Conservation (phyloP, 1,140 invertebrate genomes). For the Drosophila serrata region DNA sequence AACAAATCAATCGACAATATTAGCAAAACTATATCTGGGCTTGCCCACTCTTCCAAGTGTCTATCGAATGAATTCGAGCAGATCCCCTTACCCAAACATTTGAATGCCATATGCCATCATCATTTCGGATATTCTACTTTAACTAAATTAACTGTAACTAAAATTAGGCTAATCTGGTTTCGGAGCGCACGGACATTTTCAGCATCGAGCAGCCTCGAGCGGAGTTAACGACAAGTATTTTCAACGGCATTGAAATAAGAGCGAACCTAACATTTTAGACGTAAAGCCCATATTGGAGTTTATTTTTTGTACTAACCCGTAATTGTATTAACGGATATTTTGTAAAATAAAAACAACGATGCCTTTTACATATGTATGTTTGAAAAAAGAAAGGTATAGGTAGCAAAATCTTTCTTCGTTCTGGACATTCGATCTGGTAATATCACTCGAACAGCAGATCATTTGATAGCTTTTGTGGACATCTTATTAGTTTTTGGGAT, state of each 20-base stretch:
- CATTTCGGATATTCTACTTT: slow-evolving; percentile 22
- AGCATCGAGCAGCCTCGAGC: slow-evolving; percentile 11
- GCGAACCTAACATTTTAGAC: slow-evolving; percentile 47
- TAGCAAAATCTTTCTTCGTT: too few relatives aligned
- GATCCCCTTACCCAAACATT: slow-evolving; percentile 28
- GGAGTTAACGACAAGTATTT: slow-evolving; percentile 53
- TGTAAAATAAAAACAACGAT: slow-evolving; percentile 37
- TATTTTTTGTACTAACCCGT: slow-evolving; percentile 70
- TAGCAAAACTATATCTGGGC: slow-evolving; percentile 56
- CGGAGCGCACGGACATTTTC: slow-evolving; percentile 25
- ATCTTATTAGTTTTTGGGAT: too few relatives aligned
- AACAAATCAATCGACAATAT: slow-evolving; percentile 52
- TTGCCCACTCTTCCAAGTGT: slow-evolving; percentile 28
- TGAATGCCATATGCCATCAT: slow-evolving; percentile 17
- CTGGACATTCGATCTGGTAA: too few relatives aligned
- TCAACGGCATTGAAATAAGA: slow-evolving; percentile 48
- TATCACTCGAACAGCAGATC: too few relatives aligned
- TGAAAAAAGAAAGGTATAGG: not conserved
- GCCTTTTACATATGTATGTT: slow-evolving; percentile 29
- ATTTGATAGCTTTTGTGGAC: too few relatives aligned
- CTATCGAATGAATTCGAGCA: slow-evolving; percentile 22
- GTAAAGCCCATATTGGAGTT: slow-evolving; percentile 57
- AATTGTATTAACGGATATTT: slow-evolving; percentile 59
- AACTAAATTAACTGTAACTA: slow-evolving; percentile 26
- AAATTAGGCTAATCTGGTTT: slow-evolving; percentile 30